Conservation (phyloP, 2,888 invertebrate species). For the Stenodema calcarata region DNA sequence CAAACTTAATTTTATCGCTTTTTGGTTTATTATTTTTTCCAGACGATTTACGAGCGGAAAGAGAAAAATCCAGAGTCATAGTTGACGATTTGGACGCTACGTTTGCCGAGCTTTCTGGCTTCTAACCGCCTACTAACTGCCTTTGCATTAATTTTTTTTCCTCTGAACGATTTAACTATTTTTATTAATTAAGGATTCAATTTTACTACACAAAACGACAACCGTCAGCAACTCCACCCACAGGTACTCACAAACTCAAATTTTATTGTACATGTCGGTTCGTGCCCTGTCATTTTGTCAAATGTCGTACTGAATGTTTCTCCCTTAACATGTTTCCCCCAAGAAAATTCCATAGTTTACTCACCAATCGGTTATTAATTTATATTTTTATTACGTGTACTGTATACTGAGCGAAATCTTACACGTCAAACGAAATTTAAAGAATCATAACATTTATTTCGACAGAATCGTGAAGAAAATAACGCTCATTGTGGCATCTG, state of each 20-base stretch:
- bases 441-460: no score
- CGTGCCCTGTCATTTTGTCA: no score
- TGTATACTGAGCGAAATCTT: no score
- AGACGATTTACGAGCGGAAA: slow-evolving; percentile 83
- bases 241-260: background rate
- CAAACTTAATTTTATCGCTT: background rate
- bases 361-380: no score
- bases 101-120: slow-evolving; percentile 76
- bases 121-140: slow-evolving; percentile 62
- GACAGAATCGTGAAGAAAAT: no score
- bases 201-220: background rate
- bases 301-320: no score
- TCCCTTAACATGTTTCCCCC: no score
- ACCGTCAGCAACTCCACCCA: background rate
- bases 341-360: no score
- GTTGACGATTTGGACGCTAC: slow-evolving; percentile 78
- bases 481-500: no score
- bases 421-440: no score
- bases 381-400: no score
- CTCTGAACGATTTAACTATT: background rate
- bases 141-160: background rate
- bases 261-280: no score
- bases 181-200: background rate
- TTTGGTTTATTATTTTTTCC: slow-evolving; percentile 62
- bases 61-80: slow-evolving; percentile 81